Conservation (phyloP, 2,113 vertebrate species). For the Rhineura floridana region DNA sequence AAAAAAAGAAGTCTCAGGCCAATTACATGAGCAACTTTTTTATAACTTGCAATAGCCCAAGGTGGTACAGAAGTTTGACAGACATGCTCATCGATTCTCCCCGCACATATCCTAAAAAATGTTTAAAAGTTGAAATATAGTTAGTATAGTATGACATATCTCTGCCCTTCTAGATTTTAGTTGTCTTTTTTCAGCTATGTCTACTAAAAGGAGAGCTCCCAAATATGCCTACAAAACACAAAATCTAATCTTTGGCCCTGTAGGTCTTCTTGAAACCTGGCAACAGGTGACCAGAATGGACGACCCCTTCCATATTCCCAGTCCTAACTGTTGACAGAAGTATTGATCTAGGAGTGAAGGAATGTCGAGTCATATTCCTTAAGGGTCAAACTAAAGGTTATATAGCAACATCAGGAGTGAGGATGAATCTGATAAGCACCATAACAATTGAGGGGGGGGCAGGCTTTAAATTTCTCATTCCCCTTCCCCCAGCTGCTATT, state of each 20-base stretch:
- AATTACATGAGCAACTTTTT: constrained; percentile 25
- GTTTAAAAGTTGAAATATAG: constrained; percentile 1
- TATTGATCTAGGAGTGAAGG: neutral
- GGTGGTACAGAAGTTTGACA: neutral
- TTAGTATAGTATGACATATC: neutral
- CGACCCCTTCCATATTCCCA: neutral
- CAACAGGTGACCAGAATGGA: neutral
- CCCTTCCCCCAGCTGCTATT: neutral
- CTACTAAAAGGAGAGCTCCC: neutral
- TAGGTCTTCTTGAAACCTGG: neutral
- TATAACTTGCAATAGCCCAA: constrained; percentile 10
- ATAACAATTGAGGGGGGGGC: neutral
- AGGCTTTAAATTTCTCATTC: neutral
- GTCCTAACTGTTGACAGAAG: neutral
- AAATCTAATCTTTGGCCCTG: constrained; percentile 18
- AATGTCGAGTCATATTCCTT: neutral
- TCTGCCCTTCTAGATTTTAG: neutral
- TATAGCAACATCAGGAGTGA: neutral
- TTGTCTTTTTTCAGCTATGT: neutral
- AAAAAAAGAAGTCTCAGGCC: constrained; percentile 6
- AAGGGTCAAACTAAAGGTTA: neutral
- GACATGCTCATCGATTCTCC: neutral
- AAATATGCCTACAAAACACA: neutral
- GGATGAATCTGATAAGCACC: neutral
- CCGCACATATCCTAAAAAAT: neutral